Base-by-base conservation (phyloP, 2,888 invertebrate genomes). In the Spialia ferax region DNA sequence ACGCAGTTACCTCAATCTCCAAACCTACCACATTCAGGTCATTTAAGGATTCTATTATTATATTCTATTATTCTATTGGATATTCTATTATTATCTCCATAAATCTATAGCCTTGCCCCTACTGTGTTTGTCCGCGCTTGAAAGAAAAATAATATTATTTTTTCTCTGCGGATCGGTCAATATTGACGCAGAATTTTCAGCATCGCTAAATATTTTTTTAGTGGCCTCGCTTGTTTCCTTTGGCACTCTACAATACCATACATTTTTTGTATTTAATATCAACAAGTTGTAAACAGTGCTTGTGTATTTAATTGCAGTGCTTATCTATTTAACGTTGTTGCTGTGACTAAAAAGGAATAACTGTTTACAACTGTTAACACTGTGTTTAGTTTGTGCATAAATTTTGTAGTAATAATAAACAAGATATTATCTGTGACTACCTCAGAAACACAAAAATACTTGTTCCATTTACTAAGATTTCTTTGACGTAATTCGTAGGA, bases 131-230 rank as follows among this genome's bases (percentile, higher is more conserved):
- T 67, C 35, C 55, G 18, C 32, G 32, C 48, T 35, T 55, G 55
- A 67, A 67, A 67, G 67, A 61, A 61, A 67, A 67, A 61, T 54
- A 67, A 67, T 61, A 67, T n/a, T n/a, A n/a, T 61, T 67, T 67
- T 55, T 54, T 26, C 32, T n/a, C 32, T 42, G 61, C 61, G 55
- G 55, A 61, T 55, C 56, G 61, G 45, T 56, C 62, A 68, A 68
- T 62, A 68, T 68, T 68, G 67, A 68, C 67, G 50, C 50, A 23
- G 38, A 68, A 62, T 68, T 68, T 68, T 62, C 67, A 68, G 67
- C 62, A 56, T 50, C 56, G 35, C 56, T 61, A 62, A 68, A 68
- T 68, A 68, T 68, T 62, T 68, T 55, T 62, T 56, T 26, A 56
- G 35, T 62, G 38, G 32, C 23, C 61, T 45, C 61, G 61, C 1